Evolutionary conservation across 2,888 invertebrate species (phyloP), one percentile per base, ranked within the genome.

Genomic region (Zhengitettix transpicula): DNA sequence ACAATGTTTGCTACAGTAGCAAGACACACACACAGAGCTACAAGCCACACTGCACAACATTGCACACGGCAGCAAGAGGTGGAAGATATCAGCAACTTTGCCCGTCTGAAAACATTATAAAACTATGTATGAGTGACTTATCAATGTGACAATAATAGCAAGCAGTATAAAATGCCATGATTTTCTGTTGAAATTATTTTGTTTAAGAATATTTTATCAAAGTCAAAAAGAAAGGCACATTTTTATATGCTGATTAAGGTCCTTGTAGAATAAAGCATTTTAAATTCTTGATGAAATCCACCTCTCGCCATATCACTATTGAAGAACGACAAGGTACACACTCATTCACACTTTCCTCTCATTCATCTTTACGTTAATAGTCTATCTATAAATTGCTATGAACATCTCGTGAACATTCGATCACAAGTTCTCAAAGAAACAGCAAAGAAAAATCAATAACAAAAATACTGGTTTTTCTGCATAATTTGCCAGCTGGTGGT

Each of bases 341-440:
- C 28, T 28, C 28, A 28, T 62, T 59, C 58, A 62, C 60, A 62
- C 59, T 52, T 11, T n/a, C 55, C 28, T 59, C 57, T 60, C 42
- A 40, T 58, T 54, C 52, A 60, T 62, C 58, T 62, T 58, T 61
- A 62, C 58, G 59, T 56, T 58, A 57, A 53, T 60, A 57, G 28
- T 60, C 51, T 55, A 55, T 40, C 40, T 55, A 55, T 55, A 57
- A 59, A 51, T 54, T 40, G 47, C 54, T 60, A 51, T 58, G 42
- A 41, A 40, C 58, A 16, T 57, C 58, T 61, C 61, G 59, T 59
- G 58, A 58, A 57, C 56, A 42, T 57, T 55, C 59, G 59, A 57
- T 59, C 59, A 61, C 57, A 59, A 62, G 61, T 59, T 57, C 55
- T 59, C 52, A 61, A 62, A 59, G 54, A 59, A 61, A 59, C 60